phyloP scores from a whole-genome alignment of 2,888 invertebrate genomes.

The Myopa tessellatipennis region DNA sequence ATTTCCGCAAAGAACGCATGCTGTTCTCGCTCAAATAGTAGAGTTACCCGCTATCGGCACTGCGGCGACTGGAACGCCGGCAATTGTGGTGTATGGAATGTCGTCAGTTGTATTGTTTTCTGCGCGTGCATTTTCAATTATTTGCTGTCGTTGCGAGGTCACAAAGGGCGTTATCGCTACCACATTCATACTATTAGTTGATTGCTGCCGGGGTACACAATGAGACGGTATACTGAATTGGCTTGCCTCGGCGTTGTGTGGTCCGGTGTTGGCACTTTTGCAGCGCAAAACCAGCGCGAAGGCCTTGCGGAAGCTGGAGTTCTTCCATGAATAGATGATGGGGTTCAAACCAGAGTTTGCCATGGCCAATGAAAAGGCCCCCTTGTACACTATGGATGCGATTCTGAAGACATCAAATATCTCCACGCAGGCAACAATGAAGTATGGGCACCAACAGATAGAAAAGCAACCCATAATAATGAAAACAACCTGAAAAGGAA shows the following conservation, averaged over 20 bases:
- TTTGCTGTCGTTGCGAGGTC: slow-evolving; percentile 15
- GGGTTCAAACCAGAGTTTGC: slow-evolving; percentile 86
- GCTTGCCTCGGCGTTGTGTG: slow-evolving; percentile 33
- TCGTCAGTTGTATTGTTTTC: not conserved
- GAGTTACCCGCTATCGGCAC: not conserved
- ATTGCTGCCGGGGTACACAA: slow-evolving; percentile 26
- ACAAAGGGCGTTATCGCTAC: slow-evolving; percentile 21
- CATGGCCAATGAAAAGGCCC: slow-evolving; percentile 79
- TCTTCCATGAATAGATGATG: slow-evolving; percentile 88
- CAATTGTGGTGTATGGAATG: not conserved
- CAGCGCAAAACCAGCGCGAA: slow-evolving; percentile 78
- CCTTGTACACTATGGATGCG: slow-evolving; percentile 73
- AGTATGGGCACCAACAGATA: slow-evolving; percentile 84
- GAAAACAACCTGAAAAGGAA: slow-evolving; percentile 76
- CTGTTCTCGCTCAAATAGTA: not conserved
- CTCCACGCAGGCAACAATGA: slow-evolving; percentile 76
- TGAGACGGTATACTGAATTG: slow-evolving; percentile 47
- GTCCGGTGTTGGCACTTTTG: slow-evolving; percentile 72
- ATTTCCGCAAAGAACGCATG: slow-evolving; percentile 27
- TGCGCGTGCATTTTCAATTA: not conserved
- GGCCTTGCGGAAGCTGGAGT: slow-evolving; percentile 79
- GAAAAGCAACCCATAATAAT: slow-evolving; percentile 84
- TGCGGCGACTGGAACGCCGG: not conserved
- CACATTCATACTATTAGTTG: slow-evolving; percentile 17
- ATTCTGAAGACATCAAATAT: slow-evolving; percentile 71